Percentiles rank a stretch among this genome's conserved stretches.
Evolutionary conservation across 53 echinoderm and acorn worm genomes (phyloP).

Genomic region (Mesocentrotus franciscanus): DNA sequence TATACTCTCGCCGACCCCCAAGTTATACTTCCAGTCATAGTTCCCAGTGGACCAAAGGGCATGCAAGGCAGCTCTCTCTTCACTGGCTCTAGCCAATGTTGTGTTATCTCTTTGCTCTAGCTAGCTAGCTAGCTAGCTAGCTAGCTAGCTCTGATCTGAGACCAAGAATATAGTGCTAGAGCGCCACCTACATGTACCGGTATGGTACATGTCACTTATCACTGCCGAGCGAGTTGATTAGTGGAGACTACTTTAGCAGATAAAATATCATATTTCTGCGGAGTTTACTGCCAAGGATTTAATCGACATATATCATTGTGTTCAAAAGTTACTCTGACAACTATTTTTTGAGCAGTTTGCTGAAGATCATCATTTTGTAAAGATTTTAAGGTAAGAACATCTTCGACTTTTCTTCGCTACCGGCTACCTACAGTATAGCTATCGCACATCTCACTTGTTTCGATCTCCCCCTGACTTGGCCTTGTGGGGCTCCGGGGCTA

Average conservation of each 20-base stretch:
- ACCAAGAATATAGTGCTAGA: background rate
- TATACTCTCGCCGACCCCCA: too few relatives aligned
- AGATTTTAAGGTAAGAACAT: constrained; percentile 2
- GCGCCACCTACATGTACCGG: background rate
- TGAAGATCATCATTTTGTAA: background rate
- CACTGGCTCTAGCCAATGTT: too few relatives aligned
- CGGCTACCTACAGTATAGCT: background rate
- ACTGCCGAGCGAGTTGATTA: background rate
- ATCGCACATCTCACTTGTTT: background rate
- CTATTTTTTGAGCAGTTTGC: background rate
- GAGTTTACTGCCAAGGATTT: background rate
- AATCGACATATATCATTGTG: background rate
- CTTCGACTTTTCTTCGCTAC: background rate
- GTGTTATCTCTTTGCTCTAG: too few relatives aligned
- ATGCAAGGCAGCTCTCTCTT: too few relatives aligned
- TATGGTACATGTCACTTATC: background rate
- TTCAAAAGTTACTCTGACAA: background rate
- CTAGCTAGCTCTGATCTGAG: too few relatives aligned
- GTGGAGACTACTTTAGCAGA: background rate
- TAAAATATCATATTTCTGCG: background rate
- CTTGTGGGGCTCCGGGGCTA: background rate
- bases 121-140: too few relatives aligned
- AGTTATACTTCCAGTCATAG: too few relatives aligned
- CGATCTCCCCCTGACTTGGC: too few relatives aligned
- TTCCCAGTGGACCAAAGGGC: too few relatives aligned